Evolutionary conservation across 2,797 vertebrate species (phyloP), one percentile per base, ranked within the genome.

Genomic region (Sylvilagus floridanus): DNA sequence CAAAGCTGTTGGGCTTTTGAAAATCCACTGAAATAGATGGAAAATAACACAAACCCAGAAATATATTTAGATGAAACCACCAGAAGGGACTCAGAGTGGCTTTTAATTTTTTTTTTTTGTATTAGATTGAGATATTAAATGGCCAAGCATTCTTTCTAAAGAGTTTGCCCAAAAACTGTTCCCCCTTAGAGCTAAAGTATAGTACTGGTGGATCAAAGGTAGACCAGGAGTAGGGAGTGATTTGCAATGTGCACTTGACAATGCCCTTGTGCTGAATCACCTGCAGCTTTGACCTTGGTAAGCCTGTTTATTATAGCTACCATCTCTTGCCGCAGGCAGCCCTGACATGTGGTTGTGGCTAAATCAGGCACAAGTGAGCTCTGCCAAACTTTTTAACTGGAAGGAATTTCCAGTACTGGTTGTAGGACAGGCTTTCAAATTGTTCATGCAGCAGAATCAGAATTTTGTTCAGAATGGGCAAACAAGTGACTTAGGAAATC

Each of bases 341-440:
- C 37, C 30, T 92, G 71, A 90, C 5, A 0, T 42, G 47, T 94
- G 5, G 7, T 19, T 66, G 75, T 87, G 89, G 66, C 76, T 97
- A 87, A 91, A 86, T 84, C 35, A 22, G 79, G 19, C 17, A 14
- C 6, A 19, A 57, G 22, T 17, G 35, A 86, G 11, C 19, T 6
- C 37, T n/a, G 35, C 68, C 72, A 60, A 21, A 62, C 26, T n/a
- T 77, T 62, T 17, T 69, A 68, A 11, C 88, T 87, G 26, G 65
- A 66, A 83, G 57, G 81, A 75, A 75, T 65, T 76, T 83, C 79
- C 79, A 19, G 14, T 5, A 69, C 63, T 72, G n/a, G 19, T 76
- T 60, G 42, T 35, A 60, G 89, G 32, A 76, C 32, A 66, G 16
- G 11, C 52, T 93, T 13, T 90, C 71, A 81, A 66, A 73, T 24